phyloP scores from a whole-genome alignment of 2,888 invertebrate species.

The Caenorhabditis sp. region DNA sequence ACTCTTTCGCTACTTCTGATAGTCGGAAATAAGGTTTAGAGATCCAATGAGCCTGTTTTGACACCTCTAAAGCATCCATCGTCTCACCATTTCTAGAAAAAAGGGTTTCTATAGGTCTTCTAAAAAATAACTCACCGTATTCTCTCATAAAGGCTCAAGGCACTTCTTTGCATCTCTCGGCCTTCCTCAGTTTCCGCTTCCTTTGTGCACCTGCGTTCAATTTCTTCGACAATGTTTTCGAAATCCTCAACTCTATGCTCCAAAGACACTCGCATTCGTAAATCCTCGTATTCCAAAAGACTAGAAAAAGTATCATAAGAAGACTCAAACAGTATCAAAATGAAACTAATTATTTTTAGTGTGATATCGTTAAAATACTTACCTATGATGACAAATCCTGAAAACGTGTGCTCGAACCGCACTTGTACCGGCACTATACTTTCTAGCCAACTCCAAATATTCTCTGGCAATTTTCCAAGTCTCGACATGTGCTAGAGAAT shows the following conservation, averaged over 20 bases:
- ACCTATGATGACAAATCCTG: constrained; percentile 92
- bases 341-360: too few species aligned
- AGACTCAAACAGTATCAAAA: too few species aligned
- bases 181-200: constrained; percentile 35
- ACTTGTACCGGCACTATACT: constrained; percentile 87
- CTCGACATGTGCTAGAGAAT: constrained; percentile 35
- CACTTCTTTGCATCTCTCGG: constrained; percentile 16
- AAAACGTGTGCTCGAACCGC: constrained; percentile 93
- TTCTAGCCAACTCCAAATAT: constrained; percentile 83
- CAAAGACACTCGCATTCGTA: constrained; percentile 59
- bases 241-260: constrained; percentile 57
- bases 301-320: too few species aligned
- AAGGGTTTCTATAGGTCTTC: too few species aligned
- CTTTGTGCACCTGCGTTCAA: constrained; percentile 38
- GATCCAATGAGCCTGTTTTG: constrained; percentile 63
- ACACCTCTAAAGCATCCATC: constrained; percentile 51
- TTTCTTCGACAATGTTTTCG: constrained; percentile 53
- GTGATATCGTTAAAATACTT: too few species aligned
- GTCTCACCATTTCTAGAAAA: background rate
- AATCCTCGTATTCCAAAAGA: constrained; percentile 60
- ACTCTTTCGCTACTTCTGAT: constrained; percentile 51
- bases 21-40: constrained; percentile 67
- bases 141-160: constrained; percentile 32
- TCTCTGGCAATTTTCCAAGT: constrained; percentile 80
- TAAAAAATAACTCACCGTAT: constrained; percentile 33